Percentiles rank a stretch among this genome's conserved stretches.
Conservation (phyloP, 2,113 vertebrate species). For the Rhipidura dahli region DNA sequence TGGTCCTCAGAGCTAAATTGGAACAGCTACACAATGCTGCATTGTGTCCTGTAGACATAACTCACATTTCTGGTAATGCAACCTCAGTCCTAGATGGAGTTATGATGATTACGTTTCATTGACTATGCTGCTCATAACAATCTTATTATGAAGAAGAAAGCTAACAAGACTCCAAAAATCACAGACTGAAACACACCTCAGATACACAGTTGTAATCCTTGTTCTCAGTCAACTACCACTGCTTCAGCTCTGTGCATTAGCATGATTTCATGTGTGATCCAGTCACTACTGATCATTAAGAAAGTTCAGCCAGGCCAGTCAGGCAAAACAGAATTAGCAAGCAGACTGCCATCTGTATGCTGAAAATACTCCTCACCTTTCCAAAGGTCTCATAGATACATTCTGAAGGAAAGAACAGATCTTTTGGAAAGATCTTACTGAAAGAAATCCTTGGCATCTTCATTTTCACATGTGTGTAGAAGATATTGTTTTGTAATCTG, state of each 20-base stretch:
- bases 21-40: background rate
- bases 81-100: background rate
- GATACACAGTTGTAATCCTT: background rate
- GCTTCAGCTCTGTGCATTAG: background rate
- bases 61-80: background rate
- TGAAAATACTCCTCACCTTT: background rate
- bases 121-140: background rate
- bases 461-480: background rate
- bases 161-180: background rate
- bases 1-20: background rate
- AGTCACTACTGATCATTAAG: background rate
- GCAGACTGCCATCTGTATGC: background rate
- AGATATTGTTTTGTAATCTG: constrained; percentile 27
- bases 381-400: background rate
- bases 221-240: background rate
- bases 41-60: background rate
- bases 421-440: background rate
- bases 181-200: background rate
- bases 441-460: background rate
- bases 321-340: background rate
- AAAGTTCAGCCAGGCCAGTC: background rate
- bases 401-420: background rate
- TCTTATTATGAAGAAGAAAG: background rate
- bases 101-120: background rate
- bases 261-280: background rate